Conservation (phyloP, 2,888 invertebrate genomes). For the Calameuta pallipes region DNA sequence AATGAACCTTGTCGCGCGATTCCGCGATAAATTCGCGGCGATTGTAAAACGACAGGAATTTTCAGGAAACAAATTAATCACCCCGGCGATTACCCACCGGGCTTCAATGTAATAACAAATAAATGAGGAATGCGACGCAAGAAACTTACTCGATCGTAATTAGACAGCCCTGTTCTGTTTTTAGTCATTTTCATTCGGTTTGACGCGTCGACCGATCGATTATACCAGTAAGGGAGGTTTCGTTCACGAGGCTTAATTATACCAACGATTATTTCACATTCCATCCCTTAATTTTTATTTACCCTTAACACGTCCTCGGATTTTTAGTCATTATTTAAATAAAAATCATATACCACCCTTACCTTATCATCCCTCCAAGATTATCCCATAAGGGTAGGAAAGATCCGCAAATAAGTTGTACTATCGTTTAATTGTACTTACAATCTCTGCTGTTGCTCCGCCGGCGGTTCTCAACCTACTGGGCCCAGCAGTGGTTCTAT, state of each 20-base stretch:
- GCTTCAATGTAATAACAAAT: neutral
- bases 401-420: too few species aligned
- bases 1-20: neutral
- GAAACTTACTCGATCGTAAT: neutral
- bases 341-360: too few species aligned
- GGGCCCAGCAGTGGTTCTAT: too few species aligned
- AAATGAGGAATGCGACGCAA: neutral
- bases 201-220: neutral
- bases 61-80: neutral
- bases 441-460: too few species aligned
- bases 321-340: neutral
- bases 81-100: neutral
- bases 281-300: neutral
- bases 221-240: neutral
- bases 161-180: neutral
- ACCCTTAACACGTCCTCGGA: neutral
- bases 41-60: neutral
- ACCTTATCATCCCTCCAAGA: too few species aligned
- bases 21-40: neutral
- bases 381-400: too few species aligned
- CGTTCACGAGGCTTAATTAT: neutral
- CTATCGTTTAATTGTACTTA: too few species aligned
- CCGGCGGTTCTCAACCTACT: too few species aligned
- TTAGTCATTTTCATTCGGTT: neutral
- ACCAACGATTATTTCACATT: neutral